These are phyloP conservation scores for Poecilia picta DNA, from an alignment of 2,797 vertebrate species.

Conservation along the genomic window DNA sequence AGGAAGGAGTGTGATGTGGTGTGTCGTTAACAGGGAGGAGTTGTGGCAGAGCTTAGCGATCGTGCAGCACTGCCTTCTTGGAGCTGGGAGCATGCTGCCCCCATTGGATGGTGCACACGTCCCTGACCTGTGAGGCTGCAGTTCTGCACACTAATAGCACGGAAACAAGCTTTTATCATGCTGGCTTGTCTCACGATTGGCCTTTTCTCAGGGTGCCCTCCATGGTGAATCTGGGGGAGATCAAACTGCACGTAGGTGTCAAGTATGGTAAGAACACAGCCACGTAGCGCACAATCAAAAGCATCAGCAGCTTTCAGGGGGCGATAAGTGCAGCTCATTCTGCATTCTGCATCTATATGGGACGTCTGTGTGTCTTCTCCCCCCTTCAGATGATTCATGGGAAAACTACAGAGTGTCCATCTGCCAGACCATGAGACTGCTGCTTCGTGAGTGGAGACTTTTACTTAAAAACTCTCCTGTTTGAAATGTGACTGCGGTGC, in stretches of 20 bases:
- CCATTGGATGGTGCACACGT: constrained; percentile 89
- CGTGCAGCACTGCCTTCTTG: constrained; percentile 94
- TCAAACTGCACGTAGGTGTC: constrained; percentile 88
- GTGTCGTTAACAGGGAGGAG: constrained; percentile 87
- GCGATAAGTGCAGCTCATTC: constrained; percentile 49
- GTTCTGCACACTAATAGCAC: constrained; percentile 9
- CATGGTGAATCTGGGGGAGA: constrained; percentile 92
- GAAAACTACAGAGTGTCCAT: constrained; percentile 93
- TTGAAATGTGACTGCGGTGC: constrained; percentile 16
- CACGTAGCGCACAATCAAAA: constrained; percentile 12
- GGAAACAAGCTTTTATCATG: constrained; percentile 7
- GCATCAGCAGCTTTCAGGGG: constrained; percentile 13
- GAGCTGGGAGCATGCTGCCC: constrained; percentile 92
- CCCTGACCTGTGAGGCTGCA: constrained; percentile 88
- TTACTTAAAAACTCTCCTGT: constrained; percentile 19
- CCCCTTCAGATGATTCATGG: constrained; percentile 85
- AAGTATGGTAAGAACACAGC: constrained; percentile 85
- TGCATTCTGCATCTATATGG: constrained; percentile 52
- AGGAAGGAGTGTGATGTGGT: constrained; percentile 40
- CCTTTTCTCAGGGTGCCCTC: constrained; percentile 85
- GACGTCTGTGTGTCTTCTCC: constrained; percentile 57
- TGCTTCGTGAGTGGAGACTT: constrained; percentile 89
- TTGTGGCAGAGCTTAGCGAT: constrained; percentile 93
- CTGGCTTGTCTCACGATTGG: constrained; percentile 15
- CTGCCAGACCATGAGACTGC: constrained; percentile 89